Conservation (phyloP, 2,888 invertebrate species). For the Sesia apiformis region DNA sequence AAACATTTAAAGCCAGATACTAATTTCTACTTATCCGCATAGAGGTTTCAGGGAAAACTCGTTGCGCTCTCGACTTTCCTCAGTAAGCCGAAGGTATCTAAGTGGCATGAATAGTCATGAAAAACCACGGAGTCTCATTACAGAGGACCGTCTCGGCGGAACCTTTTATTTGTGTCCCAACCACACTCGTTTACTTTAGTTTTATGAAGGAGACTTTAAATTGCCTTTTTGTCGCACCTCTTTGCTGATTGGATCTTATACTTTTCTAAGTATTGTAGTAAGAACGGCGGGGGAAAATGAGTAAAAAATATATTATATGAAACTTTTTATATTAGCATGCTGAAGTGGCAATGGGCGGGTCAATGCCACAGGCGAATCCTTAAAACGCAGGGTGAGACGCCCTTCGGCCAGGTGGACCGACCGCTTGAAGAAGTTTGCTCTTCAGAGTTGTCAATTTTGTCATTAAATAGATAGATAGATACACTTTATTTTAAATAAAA, state of each 20-base stretch:
- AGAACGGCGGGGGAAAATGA: too few relatives aligned
- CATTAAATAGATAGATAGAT: too few relatives aligned
- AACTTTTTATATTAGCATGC: too few relatives aligned
- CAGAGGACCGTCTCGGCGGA: conserved; percentile 12
- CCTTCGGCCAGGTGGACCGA: too few relatives aligned
- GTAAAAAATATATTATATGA: too few relatives aligned
- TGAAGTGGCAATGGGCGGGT: too few relatives aligned
- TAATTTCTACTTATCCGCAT: neutral
- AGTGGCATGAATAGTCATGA: conserved; percentile 62
- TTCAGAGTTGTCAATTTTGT: too few relatives aligned
- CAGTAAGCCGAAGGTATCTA: conserved; percentile 19
- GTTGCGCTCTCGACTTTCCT: conserved; percentile 8
- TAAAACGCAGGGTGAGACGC: too few relatives aligned
- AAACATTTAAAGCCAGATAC: neutral
- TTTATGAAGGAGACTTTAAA: neutral
- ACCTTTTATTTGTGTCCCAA: conserved; percentile 13
- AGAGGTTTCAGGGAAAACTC: conserved; percentile 11
- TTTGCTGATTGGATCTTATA: neutral
- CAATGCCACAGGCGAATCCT: too few relatives aligned
- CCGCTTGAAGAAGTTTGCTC: too few relatives aligned
- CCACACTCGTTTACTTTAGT: conserved; percentile 7
- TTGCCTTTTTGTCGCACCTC: neutral
- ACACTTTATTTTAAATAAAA: too few relatives aligned
- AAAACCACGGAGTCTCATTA: conserved; percentile 53
- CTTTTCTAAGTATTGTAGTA: too few relatives aligned